These are phyloP conservation scores for Embiotoca jacksoni DNA, from an alignment of 2,113 vertebrate genomes.

Conservation along the genomic window DNA sequence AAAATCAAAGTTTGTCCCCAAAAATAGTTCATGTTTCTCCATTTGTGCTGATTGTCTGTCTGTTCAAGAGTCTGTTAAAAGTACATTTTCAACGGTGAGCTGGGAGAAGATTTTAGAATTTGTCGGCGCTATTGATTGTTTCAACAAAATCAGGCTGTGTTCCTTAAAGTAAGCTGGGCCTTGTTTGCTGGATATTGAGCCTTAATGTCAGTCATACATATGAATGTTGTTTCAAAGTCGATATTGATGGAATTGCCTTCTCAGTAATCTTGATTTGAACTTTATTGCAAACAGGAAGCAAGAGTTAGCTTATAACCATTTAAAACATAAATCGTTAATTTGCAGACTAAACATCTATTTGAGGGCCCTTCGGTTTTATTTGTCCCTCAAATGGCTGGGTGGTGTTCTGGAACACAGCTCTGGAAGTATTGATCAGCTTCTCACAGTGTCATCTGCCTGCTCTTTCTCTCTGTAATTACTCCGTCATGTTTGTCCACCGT, in stretches of 20 bases:
- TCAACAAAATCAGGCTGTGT: conserved; percentile 5
- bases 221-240: conserved; percentile 51
- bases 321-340: conserved; percentile 2
- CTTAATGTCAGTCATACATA: conserved; percentile 43
- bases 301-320: neutral
- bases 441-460: conserved; percentile 42
- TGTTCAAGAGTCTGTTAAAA: conserved; percentile 2
- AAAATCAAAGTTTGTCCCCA: neutral
- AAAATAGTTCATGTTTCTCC: neutral
- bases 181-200: conserved; percentile 49
- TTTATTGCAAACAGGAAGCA: neutral
- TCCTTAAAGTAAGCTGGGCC: conserved; percentile 10
- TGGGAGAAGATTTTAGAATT: neutral
- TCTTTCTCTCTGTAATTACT: conserved; percentile 55
- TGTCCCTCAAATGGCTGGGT: neutral
- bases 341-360: conserved; percentile 4
- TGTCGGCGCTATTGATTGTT: conserved; percentile 19
- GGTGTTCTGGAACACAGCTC: conserved; percentile 6
- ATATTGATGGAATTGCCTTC: conserved; percentile 41
- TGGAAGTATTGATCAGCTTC: conserved; percentile 1
- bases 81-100: neutral
- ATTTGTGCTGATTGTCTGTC: conserved; percentile 5
- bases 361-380: neutral
- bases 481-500: conserved; percentile 53
- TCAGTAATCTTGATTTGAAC: conserved; percentile 18